Evolutionary conservation across 2,888 invertebrate species (phyloP).

Genomic region (Drosophila kuntzei): DNA sequence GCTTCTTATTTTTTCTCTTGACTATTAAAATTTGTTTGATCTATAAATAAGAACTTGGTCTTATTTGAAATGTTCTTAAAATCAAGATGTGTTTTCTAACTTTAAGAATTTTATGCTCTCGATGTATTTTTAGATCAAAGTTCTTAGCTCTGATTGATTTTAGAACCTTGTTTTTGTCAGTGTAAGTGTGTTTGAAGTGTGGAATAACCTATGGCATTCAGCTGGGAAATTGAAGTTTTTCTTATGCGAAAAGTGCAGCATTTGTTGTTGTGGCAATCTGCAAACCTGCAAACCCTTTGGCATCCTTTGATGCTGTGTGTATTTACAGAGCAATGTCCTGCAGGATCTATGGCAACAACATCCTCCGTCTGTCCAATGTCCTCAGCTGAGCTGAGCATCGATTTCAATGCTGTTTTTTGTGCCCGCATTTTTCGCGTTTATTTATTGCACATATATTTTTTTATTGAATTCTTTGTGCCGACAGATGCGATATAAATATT

Average conservation of each 20-base stretch:
- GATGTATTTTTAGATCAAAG: too few relatives aligned
- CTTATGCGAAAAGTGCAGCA: conserved; percentile 5
- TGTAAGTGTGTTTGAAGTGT: conserved; percentile 17
- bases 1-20: too few relatives aligned
- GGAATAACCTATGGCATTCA: conserved; percentile 39
- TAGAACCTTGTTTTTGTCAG: too few relatives aligned
- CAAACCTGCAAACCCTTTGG: conserved; percentile 16
- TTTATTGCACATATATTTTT: conserved; percentile 81
- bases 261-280: conserved; percentile 39
- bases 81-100: too few relatives aligned
- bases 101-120: too few relatives aligned
- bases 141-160: too few relatives aligned
- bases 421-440: conserved; percentile 61
- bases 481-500: conserved; percentile 77
- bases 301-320: conserved; percentile 20
- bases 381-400: conserved; percentile 45
- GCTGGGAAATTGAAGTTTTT: background rate
- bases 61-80: too few relatives aligned
- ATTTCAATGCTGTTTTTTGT: conserved; percentile 39
- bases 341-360: background rate
- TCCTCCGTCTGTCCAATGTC: conserved; percentile 30
- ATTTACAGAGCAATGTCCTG: conserved; percentile 38
- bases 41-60: too few relatives aligned
- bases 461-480: conserved; percentile 77
- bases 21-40: too few relatives aligned